Base-by-base conservation (phyloP, 2,888 invertebrate genomes). In the Oxytorus armatus region DNA sequence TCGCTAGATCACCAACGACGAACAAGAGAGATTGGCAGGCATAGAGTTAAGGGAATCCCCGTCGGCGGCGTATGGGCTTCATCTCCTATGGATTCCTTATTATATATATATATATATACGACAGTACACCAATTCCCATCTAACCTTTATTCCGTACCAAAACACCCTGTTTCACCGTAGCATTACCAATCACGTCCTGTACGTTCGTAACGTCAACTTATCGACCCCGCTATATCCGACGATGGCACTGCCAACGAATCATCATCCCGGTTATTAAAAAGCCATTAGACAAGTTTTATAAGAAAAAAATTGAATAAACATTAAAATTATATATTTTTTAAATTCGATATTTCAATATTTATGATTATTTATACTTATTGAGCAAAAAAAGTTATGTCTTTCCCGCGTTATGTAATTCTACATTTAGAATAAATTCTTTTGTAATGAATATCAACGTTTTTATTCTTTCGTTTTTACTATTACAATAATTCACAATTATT, bases 1-100 rank as follows among this genome's bases (percentile, higher is more conserved):
- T 49, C 4, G 63, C 57, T 72, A 49, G 65, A 77, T 77, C 70
- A 70, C n/a, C 57, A 33, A 49, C 36, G 49, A 70, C 65, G 63
- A 77, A 70, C 77, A 77, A 70, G 77, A 65, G 77, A 65, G 63
- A 70, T 70, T 65, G 77, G 47, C 61, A 47, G 77, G 77, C 63
- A 55, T 25, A 47, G 63, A 63, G 61, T 77, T 57, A 70, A 65
- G 61, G 63, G 70, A 44, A 55, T 63, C 39, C 76, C 23, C 39
- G 76, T 69, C 47, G 39, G 57, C 51, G n/a, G 47, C 49, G 25
- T 57, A 5, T 18, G n/a, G n/a, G n/a, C n/a, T 49, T n/a, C 10
- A 18, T 36, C 39, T 5, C 11, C 55, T 14, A 5, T 5, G 53
- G 53, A 18, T 47, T 5, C 42, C 10, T 42, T 10, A 42, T 10